Evolutionary conservation across 2,797 vertebrate species (phyloP).

Genomic region (Malacoctenus gilli): DNA sequence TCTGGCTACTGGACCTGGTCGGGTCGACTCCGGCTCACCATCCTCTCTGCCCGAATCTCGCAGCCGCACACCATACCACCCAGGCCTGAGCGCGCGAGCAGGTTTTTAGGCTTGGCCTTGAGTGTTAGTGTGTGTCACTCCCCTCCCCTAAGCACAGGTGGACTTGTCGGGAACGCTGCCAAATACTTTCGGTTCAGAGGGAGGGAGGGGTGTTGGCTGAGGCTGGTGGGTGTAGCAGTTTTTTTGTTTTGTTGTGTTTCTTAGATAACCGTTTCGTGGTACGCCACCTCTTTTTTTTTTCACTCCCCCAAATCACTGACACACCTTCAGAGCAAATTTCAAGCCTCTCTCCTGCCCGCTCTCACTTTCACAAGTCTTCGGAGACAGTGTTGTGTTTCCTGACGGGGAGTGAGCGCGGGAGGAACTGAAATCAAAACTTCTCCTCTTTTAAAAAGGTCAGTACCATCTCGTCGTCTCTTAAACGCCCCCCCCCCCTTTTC

Average conservation of each 20-base stretch:
- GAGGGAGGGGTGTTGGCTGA: slow-evolving; percentile 85
- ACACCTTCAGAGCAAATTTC: slow-evolving; percentile 85
- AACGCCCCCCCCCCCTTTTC: slow-evolving; percentile 10
- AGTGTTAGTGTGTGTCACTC: slow-evolving; percentile 74
- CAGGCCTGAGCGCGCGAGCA: slow-evolving; percentile 53
- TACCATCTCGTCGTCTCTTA: slow-evolving; percentile 60
- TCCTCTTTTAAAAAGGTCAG: slow-evolving; percentile 82
- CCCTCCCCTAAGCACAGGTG: slow-evolving; percentile 91
- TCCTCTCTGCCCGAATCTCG: slow-evolving; percentile 9
- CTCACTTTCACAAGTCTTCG: slow-evolving; percentile 81
- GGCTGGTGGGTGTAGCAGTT: slow-evolving; percentile 87
- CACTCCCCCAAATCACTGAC: slow-evolving; percentile 88
- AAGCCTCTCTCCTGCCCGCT: slow-evolving; percentile 62
- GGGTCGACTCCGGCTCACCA: neutral
- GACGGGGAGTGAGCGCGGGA: slow-evolving; percentile 68
- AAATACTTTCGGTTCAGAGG: slow-evolving; percentile 94
- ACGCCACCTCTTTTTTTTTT: slow-evolving; percentile 89
- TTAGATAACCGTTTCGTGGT: slow-evolving; percentile 88
- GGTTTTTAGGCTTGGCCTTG: slow-evolving; percentile 71
- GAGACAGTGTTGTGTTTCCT: slow-evolving; percentile 77
- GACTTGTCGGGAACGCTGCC: slow-evolving; percentile 89
- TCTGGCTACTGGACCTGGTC: slow-evolving; percentile 4
- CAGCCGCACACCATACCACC: slow-evolving; percentile 36
- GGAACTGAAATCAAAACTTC: slow-evolving; percentile 77
- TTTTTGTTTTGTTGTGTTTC: slow-evolving; percentile 80